phyloP scores from a whole-genome alignment of 2,113 vertebrate genomes.

The Lates calcarifer region DNA sequence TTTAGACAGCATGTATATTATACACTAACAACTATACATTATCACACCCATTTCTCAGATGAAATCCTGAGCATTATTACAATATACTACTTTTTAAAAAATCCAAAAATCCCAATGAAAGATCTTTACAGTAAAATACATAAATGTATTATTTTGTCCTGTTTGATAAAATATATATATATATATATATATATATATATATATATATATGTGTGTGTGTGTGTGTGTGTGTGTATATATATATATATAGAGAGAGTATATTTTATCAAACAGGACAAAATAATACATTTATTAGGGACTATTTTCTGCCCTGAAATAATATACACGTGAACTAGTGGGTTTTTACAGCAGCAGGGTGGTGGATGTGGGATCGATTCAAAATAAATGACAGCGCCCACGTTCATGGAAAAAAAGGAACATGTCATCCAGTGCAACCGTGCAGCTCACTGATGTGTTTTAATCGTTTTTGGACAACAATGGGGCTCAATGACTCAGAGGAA shows the following conservation, averaged over 20 bases:
- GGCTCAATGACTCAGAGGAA: neutral
- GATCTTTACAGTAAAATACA: no score
- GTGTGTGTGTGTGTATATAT: no score
- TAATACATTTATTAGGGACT: neutral
- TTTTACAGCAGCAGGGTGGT: conserved; percentile 16
- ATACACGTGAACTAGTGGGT: neutral
- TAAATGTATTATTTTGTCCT: no score
- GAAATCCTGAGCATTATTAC: neutral
- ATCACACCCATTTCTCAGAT: neutral
- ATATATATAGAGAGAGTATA: no score
- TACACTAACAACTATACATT: no score
- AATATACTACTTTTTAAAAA: no score
- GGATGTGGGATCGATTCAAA: conserved; percentile 17
- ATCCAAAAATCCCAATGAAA: no score
- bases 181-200: no score
- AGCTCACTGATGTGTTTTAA: conserved; percentile 25
- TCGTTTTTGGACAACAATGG: neutral
- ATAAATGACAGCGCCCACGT: conserved; percentile 12
- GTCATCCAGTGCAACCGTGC: neutral
- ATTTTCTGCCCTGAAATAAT: conserved; percentile 5
- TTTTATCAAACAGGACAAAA: conserved; percentile 10
- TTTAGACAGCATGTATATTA: no score
- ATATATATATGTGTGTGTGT: no score
- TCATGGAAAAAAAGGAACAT: conserved; percentile 9
- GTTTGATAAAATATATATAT: no score